phyloP scores from a whole-genome alignment of 2,888 invertebrate genomes.

The Ditula angustiorana region DNA sequence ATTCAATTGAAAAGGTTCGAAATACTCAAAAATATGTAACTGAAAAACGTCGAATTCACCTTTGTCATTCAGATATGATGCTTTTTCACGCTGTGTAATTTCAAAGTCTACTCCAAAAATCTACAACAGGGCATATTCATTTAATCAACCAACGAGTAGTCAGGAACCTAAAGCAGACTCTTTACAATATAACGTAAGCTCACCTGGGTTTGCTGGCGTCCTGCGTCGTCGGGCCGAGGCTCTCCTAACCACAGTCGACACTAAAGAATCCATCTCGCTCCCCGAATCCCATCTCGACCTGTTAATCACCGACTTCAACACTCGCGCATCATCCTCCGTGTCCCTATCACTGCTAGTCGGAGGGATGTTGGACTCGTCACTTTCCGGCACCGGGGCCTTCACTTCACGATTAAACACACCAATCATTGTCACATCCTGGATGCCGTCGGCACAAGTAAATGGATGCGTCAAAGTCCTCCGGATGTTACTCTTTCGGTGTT shows the following conservation, averaged over 20 bases:
- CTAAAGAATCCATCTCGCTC: conserved; percentile 86
- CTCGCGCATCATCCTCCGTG: conserved; percentile 78
- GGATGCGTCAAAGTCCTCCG: conserved; percentile 81
- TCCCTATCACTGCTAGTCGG: conserved; percentile 82
- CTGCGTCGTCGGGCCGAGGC: conserved; percentile 87
- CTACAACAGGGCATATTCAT: too few relatives aligned
- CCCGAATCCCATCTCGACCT: conserved; percentile 80
- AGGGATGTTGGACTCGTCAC: conserved; percentile 79
- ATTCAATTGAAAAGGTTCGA: too few relatives aligned
- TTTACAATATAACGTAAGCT: conserved; percentile 41
- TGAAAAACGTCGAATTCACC: too few relatives aligned
- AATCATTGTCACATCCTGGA: conserved; percentile 68
- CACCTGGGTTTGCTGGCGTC: conserved; percentile 79
- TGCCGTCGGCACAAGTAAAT: conserved; percentile 70
- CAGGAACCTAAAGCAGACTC: not conserved
- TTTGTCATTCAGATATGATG: too few relatives aligned
- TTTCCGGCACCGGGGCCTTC: conserved; percentile 69
- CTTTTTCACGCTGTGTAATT: too few relatives aligned
- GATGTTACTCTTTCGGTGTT: conserved; percentile 80
- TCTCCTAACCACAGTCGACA: conserved; percentile 87
- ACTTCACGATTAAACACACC: conserved; percentile 66
- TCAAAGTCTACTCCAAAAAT: too few relatives aligned
- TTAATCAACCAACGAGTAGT: too few relatives aligned
- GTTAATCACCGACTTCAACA: conserved; percentile 60
- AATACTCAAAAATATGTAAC: too few relatives aligned